A percentile compares a stretch with the other conserved stretches of the same genome.
phyloP scores from a whole-genome alignment of 1,140 invertebrate species.

The Conus betulinus region DNA sequence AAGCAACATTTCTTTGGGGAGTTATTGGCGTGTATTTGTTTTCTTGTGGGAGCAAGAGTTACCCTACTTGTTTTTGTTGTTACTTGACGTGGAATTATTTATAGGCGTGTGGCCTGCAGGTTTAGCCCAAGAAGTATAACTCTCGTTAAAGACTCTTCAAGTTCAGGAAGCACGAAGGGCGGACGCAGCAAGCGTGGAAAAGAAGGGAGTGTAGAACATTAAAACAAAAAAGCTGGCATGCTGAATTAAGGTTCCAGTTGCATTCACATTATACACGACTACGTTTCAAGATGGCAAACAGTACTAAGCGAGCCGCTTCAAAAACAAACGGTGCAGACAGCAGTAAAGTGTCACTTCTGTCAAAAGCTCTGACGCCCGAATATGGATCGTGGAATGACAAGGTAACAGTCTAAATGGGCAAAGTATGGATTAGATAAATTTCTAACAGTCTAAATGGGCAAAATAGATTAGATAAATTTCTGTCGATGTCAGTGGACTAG shows the following conservation, averaged over 20 bases:
- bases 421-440: no score
- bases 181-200: not conserved
- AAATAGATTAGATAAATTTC: no score
- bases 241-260: not conserved
- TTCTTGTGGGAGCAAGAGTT: no score
- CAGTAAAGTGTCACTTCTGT: conserved; percentile 4
- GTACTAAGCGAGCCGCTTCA: conserved; percentile 17
- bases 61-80: no score
- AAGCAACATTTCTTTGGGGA: no score
- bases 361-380: conserved; percentile 25
- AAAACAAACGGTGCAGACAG: conserved; percentile 15
- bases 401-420: not conserved
- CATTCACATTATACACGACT: not conserved
- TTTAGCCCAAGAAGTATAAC: not conserved
- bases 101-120: not conserved
- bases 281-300: conserved; percentile 20
- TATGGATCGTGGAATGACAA: conserved; percentile 14
- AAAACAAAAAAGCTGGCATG: not conserved
- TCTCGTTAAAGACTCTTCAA: not conserved
- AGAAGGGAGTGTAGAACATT: not conserved
- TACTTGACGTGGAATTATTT: no score
- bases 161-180: not conserved
- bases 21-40: no score
- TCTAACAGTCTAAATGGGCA: no score
- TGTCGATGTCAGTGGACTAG: no score